Base-by-base conservation (phyloP, 2,888 invertebrate genomes). In the Lasius fuliginosus region DNA sequence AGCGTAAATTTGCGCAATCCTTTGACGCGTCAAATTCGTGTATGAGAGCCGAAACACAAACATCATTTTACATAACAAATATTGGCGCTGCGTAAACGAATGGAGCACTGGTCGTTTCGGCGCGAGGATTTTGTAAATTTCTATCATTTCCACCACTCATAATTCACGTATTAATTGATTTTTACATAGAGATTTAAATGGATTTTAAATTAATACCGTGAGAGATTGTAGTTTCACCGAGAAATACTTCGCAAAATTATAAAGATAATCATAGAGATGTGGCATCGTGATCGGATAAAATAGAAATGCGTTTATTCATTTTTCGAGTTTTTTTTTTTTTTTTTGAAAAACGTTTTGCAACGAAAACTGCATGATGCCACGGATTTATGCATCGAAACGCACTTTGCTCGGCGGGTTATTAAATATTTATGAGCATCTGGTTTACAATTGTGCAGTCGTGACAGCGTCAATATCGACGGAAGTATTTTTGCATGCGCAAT, bases 1-100 rank as follows among this genome's bases (percentile, higher is more conserved):
- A 15, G 53, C 49, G 36, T 36, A 75, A 64, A 65, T 76, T 76
- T 76, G 67, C 36, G 75, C 75, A 77, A 71, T 40, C 42, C 56
- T 77, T 69, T 40, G 65, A 56, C 71, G 56, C 40, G 30, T 77
- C 53, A 77, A 77, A 77, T 69, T 40, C 30, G 56, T 40, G 27
- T 56, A 56, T 71, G 71, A 56, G 69, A 56, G 40, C 15, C 40
- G 27, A 77, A 77, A 30, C 40, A 71, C 56, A 77, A 56, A 69
- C 73, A 77, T 77, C 40, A 56, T 77, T 77, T 77, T 77, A 77
- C 40, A 67, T 40, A 23, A 77, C 71, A 69, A 77, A 77, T 77
- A 77, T 77, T 77, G 40, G 40, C 40, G n/a, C 23, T 40, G 77
- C 49, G 46, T 46, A 56, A 60, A 71, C 23, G 58, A 62, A 62